Conservation (phyloP, 2,113 vertebrate genomes). For the Chloroceryle aenea region DNA sequence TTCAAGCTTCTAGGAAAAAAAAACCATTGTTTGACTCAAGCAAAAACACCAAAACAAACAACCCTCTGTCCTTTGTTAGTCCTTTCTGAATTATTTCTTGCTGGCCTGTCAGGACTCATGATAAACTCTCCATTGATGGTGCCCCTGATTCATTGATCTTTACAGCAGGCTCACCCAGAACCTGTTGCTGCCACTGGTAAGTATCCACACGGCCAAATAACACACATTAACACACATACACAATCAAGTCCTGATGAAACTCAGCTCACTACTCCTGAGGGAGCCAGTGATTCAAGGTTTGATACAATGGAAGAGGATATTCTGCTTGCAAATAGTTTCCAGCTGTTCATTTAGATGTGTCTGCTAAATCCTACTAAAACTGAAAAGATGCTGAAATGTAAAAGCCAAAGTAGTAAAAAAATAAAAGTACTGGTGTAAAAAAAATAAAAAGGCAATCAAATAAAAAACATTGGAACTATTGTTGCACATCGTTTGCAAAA, state of each 20-base stretch:
- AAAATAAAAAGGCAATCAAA: not conserved
- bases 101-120: not conserved
- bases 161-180: not conserved
- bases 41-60: not conserved
- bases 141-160: not conserved
- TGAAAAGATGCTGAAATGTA: not conserved
- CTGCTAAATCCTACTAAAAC: not conserved
- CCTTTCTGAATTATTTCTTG: not conserved
- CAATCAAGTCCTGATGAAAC: not conserved
- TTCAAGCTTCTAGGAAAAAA: not conserved
- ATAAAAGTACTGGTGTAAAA: not conserved
- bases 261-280: not conserved
- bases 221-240: not conserved
- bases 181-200: not conserved
- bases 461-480: not conserved
- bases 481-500: not conserved
- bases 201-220: not conserved
- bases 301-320: not conserved
- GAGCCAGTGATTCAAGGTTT: not conserved
- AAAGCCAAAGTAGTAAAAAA: not conserved
- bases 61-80: not conserved
- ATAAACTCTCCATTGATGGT: not conserved
- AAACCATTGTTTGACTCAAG: not conserved
- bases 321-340: not conserved
- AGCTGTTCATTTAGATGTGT: slow-evolving; percentile 26